These are phyloP conservation scores for Typhlichthys eigenmanni DNA, from an alignment of 2,797 vertebrate genomes.

Conservation along the genomic window DNA sequence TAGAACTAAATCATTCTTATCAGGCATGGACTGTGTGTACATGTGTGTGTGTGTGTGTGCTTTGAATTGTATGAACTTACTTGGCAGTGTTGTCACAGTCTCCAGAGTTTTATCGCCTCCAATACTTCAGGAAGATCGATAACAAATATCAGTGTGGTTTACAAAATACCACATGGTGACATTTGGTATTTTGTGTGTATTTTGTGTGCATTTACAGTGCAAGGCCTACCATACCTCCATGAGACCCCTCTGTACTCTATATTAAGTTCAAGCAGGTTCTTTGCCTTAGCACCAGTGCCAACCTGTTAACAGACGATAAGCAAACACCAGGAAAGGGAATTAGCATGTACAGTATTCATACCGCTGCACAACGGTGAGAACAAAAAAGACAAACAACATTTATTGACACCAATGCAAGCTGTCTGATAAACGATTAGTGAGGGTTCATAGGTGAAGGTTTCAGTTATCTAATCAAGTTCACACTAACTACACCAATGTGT, in stretches of 20 bases:
- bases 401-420: neutral
- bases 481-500: neutral
- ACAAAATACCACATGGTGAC: neutral
- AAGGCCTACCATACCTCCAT: conserved; percentile 81
- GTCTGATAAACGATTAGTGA: conserved; percentile 32
- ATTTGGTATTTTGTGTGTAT: neutral
- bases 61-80: conserved; percentile 72
- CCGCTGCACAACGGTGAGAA: conserved; percentile 12
- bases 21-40: neutral
- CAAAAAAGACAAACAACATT: no score
- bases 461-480: conserved; percentile 8
- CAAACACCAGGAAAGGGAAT: neutral
- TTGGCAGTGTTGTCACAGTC: conserved; percentile 84
- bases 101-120: conserved; percentile 83
- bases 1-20: neutral
- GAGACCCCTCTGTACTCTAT: conserved; percentile 82
- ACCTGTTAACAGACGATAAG: conserved; percentile 64
- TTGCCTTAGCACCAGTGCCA: conserved; percentile 76
- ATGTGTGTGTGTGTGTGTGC: neutral
- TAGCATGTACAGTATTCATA: neutral
- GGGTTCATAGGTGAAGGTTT: conserved; percentile 37
- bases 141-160: neutral
- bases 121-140: conserved; percentile 69
- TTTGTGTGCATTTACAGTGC: neutral
- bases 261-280: conserved; percentile 43